Evolutionary conservation across 2,113 vertebrate species (phyloP).

Genomic region (Macquaria ambigua): DNA sequence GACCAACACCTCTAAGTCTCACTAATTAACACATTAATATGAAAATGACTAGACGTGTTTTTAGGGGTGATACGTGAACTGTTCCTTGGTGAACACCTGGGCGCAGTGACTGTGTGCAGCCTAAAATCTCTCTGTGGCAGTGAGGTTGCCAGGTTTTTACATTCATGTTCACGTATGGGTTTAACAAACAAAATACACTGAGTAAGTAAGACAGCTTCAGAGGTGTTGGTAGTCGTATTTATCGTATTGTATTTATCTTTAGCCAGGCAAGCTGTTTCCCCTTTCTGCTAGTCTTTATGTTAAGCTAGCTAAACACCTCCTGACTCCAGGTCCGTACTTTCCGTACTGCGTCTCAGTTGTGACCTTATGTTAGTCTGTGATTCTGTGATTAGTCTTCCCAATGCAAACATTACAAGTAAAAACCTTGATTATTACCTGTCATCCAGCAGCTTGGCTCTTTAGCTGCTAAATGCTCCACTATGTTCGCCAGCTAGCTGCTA

Average conservation of each 20-base stretch:
- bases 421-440: neutral
- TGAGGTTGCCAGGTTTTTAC: neutral
- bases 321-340: neutral
- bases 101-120: too few species aligned
- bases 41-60: neutral
- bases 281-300: neutral
- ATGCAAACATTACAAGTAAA: neutral
- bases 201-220: neutral
- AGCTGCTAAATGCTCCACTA: neutral
- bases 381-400: neutral
- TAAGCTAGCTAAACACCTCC: neutral
- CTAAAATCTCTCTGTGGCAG: too few species aligned
- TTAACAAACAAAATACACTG: neutral
- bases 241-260: too few species aligned
- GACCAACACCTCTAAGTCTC: neutral
- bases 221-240: neutral
- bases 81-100: too few species aligned
- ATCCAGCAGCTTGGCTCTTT: neutral
- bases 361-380: neutral
- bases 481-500: neutral
- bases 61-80: neutral
- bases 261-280: neutral
- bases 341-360: neutral
- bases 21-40: neutral
- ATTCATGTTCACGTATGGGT: neutral